These are phyloP conservation scores for Cerastis rubricosa DNA, from an alignment of 2,888 invertebrate species.

Conservation along the genomic window DNA sequence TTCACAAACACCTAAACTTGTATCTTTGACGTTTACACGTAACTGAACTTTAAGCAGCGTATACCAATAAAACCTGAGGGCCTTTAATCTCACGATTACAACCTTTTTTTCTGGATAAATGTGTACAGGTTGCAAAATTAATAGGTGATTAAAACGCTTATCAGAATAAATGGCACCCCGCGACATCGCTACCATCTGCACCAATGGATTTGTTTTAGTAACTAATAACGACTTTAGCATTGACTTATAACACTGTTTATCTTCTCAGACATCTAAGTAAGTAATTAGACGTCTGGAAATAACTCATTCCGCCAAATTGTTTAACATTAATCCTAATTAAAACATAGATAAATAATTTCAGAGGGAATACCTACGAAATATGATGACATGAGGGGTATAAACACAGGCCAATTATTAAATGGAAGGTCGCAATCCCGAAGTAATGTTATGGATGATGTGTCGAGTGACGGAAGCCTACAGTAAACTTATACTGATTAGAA, in stretches of 20 bases:
- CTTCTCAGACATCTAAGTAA: conserved; percentile 43
- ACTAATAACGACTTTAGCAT: conserved; percentile 46
- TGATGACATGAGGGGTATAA: no score
- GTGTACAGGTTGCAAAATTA: conserved; percentile 41
- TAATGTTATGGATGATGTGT: background rate
- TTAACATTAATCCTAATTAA: background rate
- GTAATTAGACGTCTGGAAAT: conserved; percentile 33
- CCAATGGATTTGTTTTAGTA: conserved; percentile 39
- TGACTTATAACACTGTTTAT: conserved; percentile 51
- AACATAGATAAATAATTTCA: background rate
- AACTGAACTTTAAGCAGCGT: background rate
- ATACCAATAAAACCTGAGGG: background rate
- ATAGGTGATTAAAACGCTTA: conserved; percentile 49
- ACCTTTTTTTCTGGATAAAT: conserved; percentile 35
- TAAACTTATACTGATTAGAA: conserved; percentile 3
- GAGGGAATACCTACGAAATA: background rate
- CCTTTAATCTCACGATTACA: conserved; percentile 3
- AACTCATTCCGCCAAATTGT: conserved; percentile 6
- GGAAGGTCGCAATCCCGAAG: background rate
- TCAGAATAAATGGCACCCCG: conserved; percentile 46
- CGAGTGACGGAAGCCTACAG: no score
- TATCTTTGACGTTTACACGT: background rate
- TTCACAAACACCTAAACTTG: background rate
- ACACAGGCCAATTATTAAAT: background rate
- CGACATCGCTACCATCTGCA: conserved; percentile 37